Evolutionary conservation across 2,113 vertebrate species (phyloP), one percentile per base, ranked within the genome.

Genomic region (Corythaeola cristata): DNA sequence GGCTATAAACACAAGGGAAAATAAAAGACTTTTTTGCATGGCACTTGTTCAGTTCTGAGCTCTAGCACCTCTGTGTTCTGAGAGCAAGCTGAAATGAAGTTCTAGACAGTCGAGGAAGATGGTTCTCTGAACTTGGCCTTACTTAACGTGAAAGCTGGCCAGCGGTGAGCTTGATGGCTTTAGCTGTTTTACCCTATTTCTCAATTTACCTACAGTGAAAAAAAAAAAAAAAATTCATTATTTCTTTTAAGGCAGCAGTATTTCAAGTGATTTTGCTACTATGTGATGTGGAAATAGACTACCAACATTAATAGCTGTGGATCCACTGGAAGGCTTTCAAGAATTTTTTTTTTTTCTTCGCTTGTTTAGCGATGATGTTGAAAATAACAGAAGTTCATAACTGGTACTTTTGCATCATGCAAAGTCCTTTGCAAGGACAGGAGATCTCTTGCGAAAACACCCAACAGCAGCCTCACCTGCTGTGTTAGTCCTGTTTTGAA

Each of bases 81-180:
- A 72, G 33, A 45, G 7, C 63, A 45, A 62, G 62, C 35, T 64
- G 78, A 22, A 28, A 15, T 5, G 3, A 55, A 19, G 50, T 30
- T 41, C 50, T 22, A 20, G 33, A 11, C 8, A 15, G 1, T 8
- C 0, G 3, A 47, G n/a, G 45, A 33, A 4, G 39, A 26, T 28
- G 24, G 47, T 47, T 53, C 30, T 44, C 27, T 45, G 53, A 47
- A 30, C 12, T 10, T 33, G 44, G 37, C 41, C 28, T 56, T 63
- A 35, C 35, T 60, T 28, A 17, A 47, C 13, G 32, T 12, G 30
- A 50, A 76, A 47, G 53, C 67, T 47, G 56, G 30, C 47, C 19
- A 47, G 30, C 11, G 32, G 30, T 52, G 66, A 72, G 39, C 49
- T 35, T 4, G 17, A 22, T 55, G 58, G 53, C 47, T 64, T 62